Evolutionary conservation across 2,113 vertebrate species (phyloP).

Genomic region (Anarhynchus alexandrinus): DNA sequence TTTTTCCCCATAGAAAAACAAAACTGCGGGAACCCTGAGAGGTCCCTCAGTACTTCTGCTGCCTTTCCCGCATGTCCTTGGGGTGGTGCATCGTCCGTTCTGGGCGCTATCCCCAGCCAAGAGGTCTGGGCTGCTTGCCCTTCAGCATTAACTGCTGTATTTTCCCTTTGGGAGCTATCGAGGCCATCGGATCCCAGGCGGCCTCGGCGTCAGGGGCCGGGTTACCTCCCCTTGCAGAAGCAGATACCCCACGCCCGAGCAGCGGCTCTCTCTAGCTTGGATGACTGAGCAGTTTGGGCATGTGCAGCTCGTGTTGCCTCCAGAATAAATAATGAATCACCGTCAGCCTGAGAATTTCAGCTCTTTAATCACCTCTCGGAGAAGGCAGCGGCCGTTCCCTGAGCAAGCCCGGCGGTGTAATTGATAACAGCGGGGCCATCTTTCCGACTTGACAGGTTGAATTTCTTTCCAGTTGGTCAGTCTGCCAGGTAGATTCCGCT

Average conservation of each 20-base stretch:
- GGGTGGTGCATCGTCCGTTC: accelerated
- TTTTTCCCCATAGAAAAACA: not conserved
- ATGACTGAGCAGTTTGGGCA: not conserved
- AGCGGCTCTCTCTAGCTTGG: not conserved
- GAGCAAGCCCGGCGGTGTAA: not conserved
- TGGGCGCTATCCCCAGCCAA: not conserved
- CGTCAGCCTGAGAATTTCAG: not conserved
- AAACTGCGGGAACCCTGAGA: not conserved
- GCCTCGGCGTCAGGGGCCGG: not conserved
- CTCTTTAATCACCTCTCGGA: not conserved
- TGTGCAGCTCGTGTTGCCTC: not conserved
- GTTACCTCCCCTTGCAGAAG: not conserved
- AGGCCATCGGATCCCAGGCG: not conserved
- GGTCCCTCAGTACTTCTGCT: not conserved
- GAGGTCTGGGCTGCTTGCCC: not conserved
- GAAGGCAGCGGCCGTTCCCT: not conserved
- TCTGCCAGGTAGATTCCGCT: not conserved
- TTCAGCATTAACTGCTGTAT: not conserved
- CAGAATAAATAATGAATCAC: constrained; percentile 16
- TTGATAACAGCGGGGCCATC: accelerated
- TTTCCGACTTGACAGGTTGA: not conserved
- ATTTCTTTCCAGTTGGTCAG: not conserved
- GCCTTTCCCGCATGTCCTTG: not conserved
- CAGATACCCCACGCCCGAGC: not conserved
- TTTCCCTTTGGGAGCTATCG: not conserved